These are phyloP conservation scores for Crambe crambe DNA, from an alignment of 37 sponge, comb jelly and placozoan species.

Conservation along the genomic window DNA sequence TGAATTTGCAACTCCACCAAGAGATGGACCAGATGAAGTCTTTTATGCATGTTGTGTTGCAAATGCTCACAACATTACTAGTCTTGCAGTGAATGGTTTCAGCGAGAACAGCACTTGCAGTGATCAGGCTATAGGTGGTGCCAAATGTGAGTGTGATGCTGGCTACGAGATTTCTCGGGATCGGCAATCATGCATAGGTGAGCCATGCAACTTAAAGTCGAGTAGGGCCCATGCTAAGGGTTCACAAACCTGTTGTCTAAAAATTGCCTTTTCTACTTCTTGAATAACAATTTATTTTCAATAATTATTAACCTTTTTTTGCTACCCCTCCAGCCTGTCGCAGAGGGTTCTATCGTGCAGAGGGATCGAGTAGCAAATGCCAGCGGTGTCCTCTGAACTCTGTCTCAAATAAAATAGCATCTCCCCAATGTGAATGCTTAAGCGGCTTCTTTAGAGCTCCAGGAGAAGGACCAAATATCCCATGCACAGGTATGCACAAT, in stretches of 20 bases:
- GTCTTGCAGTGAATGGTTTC: not conserved
- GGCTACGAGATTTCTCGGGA: not conserved
- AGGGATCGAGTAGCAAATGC: not conserved
- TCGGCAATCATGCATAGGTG: not conserved
- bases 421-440: not conserved
- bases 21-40: not conserved
- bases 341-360: not conserved
- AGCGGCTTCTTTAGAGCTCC: slow-evolving; percentile 2
- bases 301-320: not conserved
- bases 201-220: no score
- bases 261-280: no score
- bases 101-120: not conserved
- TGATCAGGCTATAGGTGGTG: not conserved
- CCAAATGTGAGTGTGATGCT: slow-evolving; percentile 1
- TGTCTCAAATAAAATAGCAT: not conserved
- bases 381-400: not conserved
- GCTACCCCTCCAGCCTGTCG: not conserved
- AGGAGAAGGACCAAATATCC: not conserved
- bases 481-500: slow-evolving; percentile 5
- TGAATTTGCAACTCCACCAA: not conserved
- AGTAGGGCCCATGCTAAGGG: no score
- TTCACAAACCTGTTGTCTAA: no score
- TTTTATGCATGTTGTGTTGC: not conserved
- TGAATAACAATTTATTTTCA: not conserved
- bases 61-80: not conserved